Evolutionary conservation across 2,797 vertebrate species (phyloP).

Genomic region (Schizothorax lantsangensis): DNA sequence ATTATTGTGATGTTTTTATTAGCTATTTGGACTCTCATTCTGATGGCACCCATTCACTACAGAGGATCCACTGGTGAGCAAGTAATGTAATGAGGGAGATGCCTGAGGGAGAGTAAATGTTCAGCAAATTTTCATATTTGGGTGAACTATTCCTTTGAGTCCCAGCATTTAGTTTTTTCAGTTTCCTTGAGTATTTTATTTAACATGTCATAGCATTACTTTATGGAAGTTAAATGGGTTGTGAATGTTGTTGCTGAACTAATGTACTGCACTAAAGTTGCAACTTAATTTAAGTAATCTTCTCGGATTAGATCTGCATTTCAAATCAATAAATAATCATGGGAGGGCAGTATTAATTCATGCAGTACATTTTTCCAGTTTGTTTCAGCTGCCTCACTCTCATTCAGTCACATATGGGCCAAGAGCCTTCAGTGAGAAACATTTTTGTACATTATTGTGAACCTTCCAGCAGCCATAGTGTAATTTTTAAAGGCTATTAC

Average conservation of each 20-base stretch:
- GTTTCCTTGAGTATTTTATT: background rate
- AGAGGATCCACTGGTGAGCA: background rate
- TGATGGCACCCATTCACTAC: background rate
- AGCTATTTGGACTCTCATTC: background rate
- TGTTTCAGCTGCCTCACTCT: background rate
- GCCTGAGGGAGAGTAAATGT: background rate
- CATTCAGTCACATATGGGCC: constrained; percentile 9
- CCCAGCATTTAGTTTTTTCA: background rate
- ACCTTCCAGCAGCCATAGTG: background rate
- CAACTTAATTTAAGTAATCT: background rate
- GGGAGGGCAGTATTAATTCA: background rate
- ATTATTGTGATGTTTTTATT: background rate
- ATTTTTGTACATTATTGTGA: background rate
- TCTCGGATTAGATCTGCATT: constrained; percentile 7
- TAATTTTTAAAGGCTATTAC: background rate
- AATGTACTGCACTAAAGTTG: background rate
- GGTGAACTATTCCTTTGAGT: background rate
- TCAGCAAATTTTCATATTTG: background rate
- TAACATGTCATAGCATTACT: background rate
- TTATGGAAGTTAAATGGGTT: background rate
- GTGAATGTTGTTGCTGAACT: background rate
- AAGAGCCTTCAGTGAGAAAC: background rate
- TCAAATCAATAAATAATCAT: constrained; percentile 5
- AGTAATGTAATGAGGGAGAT: background rate
- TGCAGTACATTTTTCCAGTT: background rate